These are phyloP conservation scores for Cuculus canorus DNA, from an alignment of 2,797 vertebrate species.

Conservation along the genomic window DNA sequence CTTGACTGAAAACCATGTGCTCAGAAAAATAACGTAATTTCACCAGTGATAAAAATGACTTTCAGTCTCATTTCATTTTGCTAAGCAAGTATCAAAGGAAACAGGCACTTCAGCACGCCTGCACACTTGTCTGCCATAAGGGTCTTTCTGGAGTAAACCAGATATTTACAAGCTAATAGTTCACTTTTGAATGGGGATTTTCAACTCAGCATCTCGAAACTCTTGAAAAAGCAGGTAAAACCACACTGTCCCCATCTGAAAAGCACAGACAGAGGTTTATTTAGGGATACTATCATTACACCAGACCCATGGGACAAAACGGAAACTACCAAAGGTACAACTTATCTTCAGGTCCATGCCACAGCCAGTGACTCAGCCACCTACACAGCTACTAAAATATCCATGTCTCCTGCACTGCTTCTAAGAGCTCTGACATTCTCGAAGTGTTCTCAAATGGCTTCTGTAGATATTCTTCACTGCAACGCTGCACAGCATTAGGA, in stretches of 20 bases:
- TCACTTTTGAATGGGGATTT: background rate
- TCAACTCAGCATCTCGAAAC: background rate
- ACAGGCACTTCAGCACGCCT: background rate
- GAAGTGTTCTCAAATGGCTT: background rate
- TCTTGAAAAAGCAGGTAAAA: background rate
- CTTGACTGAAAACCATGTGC: background rate
- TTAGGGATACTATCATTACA: background rate
- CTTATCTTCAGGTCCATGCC: background rate
- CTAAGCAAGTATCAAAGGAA: background rate
- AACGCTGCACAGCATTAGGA: background rate
- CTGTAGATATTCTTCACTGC: background rate
- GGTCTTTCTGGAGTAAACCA: background rate
- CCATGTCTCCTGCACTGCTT: background rate
- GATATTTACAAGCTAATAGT: background rate
- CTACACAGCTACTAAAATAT: background rate
- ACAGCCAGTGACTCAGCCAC: slow-evolving; percentile 7
- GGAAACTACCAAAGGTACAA: background rate
- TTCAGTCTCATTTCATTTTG: background rate
- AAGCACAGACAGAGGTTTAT: background rate
- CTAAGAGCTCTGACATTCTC: background rate
- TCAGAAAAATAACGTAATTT: background rate
- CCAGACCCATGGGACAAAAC: background rate
- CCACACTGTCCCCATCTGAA: background rate
- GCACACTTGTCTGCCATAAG: background rate
- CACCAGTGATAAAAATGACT: background rate